Conservation (phyloP, 1,140 invertebrate species). For the Potamilus streckersoni region DNA sequence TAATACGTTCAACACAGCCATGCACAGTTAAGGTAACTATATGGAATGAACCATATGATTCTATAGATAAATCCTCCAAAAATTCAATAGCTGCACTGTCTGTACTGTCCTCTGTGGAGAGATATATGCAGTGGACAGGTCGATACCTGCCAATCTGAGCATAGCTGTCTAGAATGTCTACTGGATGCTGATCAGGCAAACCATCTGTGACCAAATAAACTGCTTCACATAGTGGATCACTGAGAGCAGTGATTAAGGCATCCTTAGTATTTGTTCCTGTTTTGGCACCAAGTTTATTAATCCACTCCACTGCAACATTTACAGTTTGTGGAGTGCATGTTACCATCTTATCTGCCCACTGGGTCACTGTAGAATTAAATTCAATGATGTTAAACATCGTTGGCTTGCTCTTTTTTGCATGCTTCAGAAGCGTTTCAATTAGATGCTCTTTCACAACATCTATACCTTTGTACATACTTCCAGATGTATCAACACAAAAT, state of each 20-base stretch:
- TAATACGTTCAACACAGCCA: conserved; percentile 63
- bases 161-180: conserved; percentile 63
- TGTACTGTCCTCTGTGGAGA: conserved; percentile 50
- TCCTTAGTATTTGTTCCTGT: conserved; percentile 67
- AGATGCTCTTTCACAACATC: conserved; percentile 66
- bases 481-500: conserved; percentile 67
- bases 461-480: conserved; percentile 64
- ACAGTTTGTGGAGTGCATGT: conserved; percentile 65
- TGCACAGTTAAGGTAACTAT: conserved; percentile 58
- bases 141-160: conserved; percentile 42
- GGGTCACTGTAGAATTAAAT: conserved; percentile 65
- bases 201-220: conserved; percentile 67
- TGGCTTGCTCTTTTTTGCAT: conserved; percentile 44
- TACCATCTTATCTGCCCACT: conserved; percentile 67
- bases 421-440: conserved; percentile 58
- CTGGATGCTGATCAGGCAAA: conserved; percentile 64
- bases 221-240: conserved; percentile 57
- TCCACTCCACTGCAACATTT: conserved; percentile 62
- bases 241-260: conserved; percentile 63
- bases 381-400: conserved; percentile 65
- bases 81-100: conserved; percentile 61
- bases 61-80: conserved; percentile 63
- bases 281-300: conserved; percentile 60
- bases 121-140: conserved; percentile 64
- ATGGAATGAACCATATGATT: conserved; percentile 66